phyloP scores from a whole-genome alignment of 2,797 vertebrate genomes.

The Peromyscus nudipes region DNA sequence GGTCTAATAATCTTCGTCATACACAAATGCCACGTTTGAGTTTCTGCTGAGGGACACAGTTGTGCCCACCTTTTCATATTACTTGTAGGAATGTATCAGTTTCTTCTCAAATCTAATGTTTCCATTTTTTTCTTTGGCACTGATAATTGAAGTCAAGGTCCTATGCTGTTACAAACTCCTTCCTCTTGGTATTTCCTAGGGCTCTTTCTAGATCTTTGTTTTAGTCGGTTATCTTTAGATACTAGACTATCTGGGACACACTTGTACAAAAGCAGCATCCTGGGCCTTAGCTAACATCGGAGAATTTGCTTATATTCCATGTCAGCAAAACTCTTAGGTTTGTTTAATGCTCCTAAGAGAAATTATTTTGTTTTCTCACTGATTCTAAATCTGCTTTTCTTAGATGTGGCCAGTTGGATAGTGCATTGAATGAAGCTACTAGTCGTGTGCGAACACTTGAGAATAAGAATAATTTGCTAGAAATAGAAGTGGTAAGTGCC shows the following conservation, averaged over 20 bases:
- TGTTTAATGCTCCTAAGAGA: background rate
- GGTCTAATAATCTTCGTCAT: background rate
- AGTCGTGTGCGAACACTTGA: conserved; percentile 92
- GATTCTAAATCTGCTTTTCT: conserved; percentile 60
- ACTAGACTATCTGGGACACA: background rate
- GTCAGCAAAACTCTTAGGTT: background rate
- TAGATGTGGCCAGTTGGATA: conserved; percentile 94
- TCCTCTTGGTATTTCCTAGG: background rate
- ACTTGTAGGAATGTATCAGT: background rate
- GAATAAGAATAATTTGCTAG: conserved; percentile 92
- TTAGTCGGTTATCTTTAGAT: background rate
- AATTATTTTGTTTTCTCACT: conserved; percentile 60
- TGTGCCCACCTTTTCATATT: background rate
- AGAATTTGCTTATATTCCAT: background rate
- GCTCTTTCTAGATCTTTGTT: background rate
- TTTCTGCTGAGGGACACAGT: background rate
- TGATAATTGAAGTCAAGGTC: background rate
- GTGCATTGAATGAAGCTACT: conserved; percentile 92
- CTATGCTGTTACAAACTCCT: background rate
- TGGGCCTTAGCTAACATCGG: background rate
- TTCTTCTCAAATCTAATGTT: background rate
- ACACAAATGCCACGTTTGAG: background rate
- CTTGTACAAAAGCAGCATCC: background rate
- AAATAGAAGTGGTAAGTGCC: conserved; percentile 93
- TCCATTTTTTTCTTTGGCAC: background rate